A percentile compares a stretch with the other conserved stretches of the same genome.
Evolutionary conservation across 2,113 vertebrate genomes (phyloP).

Genomic region (Vulpes lagopus): DNA sequence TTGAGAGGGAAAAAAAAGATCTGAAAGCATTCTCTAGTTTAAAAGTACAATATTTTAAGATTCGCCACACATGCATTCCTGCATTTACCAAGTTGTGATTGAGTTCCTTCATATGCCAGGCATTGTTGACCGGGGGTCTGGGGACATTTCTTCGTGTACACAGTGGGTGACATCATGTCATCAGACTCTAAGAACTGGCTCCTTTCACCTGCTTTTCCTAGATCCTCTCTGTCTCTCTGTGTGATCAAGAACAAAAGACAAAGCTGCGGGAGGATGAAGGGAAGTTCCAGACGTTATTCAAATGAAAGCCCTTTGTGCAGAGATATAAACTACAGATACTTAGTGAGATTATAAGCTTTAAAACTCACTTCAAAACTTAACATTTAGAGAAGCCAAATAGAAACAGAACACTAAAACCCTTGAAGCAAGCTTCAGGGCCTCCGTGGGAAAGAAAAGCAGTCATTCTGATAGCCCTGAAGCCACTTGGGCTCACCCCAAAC

Average conservation of each 20-base stretch:
- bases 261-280: not conserved
- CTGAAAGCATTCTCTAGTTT: not conserved
- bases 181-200: not conserved
- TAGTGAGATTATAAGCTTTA: constrained; percentile 7
- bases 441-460: constrained; percentile 22
- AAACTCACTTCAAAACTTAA: constrained; percentile 47
- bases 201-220: not conserved
- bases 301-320: not conserved
- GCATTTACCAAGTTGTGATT: not conserved
- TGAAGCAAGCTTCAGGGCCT: constrained; percentile 73
- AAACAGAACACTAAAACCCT: constrained; percentile 65
- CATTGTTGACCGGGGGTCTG: not conserved
- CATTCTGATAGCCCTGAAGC: constrained; percentile 6
- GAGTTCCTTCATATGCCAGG: not conserved
- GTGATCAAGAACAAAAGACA: constrained; percentile 16
- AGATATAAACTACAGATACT: constrained; percentile 22
- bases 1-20: not conserved
- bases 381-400: constrained; percentile 36
- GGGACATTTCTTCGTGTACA: not conserved
- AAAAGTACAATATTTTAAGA: not conserved
- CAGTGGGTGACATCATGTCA: not conserved
- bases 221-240: not conserved
- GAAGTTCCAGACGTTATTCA: not conserved
- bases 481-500: not conserved
- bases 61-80: not conserved